Evolutionary conservation across 92 coral and sea anemone genomes (phyloP).

Genomic region (Phymanthus crucifer): DNA sequence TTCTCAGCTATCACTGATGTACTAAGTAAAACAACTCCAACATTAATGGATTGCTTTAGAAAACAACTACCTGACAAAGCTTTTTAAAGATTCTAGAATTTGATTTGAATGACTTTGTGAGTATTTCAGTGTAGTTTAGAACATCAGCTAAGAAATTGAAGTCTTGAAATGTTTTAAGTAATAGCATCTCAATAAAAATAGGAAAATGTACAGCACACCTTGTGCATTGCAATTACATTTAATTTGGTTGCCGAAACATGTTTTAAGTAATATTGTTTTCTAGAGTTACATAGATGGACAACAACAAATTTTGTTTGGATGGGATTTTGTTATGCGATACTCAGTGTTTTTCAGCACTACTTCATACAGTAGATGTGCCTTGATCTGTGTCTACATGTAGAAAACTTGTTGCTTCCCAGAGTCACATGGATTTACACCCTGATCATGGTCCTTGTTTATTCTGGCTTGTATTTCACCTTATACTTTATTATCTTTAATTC

Average conservation of each 20-base stretch:
- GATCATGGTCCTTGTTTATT: background rate
- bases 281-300: too few species aligned
- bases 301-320: too few species aligned
- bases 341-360: background rate
- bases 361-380: background rate
- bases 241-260: too few species aligned
- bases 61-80: background rate
- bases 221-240: too few species aligned
- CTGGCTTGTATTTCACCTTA: background rate
- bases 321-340: background rate
- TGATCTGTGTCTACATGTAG: background rate
- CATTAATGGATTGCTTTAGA: background rate
- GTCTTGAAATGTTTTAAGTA: too few species aligned
- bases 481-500: background rate
- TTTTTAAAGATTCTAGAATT: background rate
- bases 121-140: too few species aligned
- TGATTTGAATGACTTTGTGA: background rate
- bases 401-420: background rate
- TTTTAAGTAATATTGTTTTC: background rate
- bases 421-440: background rate
- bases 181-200: too few species aligned
- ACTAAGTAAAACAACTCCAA: background rate
- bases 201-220: too few species aligned
- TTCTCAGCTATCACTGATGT: background rate
- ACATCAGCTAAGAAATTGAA: too few species aligned